Evolutionary conservation across 1,140 invertebrate genomes (phyloP).

Genomic region (Anagrus nilaparvatae): DNA sequence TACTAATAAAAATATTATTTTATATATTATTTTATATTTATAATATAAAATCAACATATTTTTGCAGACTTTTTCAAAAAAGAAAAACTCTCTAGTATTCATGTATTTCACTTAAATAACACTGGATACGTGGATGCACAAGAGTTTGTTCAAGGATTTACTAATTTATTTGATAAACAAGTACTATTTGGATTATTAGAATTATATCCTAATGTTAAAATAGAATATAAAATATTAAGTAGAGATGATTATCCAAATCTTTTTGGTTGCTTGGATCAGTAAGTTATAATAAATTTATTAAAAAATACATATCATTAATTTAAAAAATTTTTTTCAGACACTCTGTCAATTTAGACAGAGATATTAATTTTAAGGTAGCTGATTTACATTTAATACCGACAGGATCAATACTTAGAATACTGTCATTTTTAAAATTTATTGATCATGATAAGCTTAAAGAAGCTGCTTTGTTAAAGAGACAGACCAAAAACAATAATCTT

Average conservation of each 20-base stretch:
- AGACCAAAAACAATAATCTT: conserved; percentile 2
- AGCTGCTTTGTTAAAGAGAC: conserved; percentile 3
- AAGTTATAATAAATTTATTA: conserved; percentile 13
- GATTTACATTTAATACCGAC: too few species aligned
- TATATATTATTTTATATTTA: too few species aligned
- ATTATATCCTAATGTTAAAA: not conserved
- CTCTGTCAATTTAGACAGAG: too few species aligned
- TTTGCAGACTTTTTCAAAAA: conserved; percentile 16
- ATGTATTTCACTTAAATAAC: conserved; percentile 19
- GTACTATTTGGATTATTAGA: conserved; percentile 12
- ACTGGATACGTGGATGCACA: conserved; percentile 22
- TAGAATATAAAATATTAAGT: conserved; percentile 15
- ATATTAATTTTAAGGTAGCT: too few species aligned
- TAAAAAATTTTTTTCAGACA: too few species aligned
- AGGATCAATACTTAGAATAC: too few species aligned
- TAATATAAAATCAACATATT: conserved; percentile 1
- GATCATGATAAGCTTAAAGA: conserved; percentile 5
- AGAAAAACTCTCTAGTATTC: conserved; percentile 11
- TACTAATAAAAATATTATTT: too few species aligned
- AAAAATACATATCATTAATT: too few species aligned
- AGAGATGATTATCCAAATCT: conserved; percentile 13
- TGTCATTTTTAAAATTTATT: conserved; percentile 17
- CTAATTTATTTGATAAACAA: conserved; percentile 7
- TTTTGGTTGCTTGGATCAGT: conserved; percentile 20
- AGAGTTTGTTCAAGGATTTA: conserved; percentile 24